Percentiles rank a stretch among this genome's conserved stretches.
These are phyloP conservation scores for Lamprologus callipterus DNA, from an alignment of 2,113 vertebrate species.

Conservation along the genomic window DNA sequence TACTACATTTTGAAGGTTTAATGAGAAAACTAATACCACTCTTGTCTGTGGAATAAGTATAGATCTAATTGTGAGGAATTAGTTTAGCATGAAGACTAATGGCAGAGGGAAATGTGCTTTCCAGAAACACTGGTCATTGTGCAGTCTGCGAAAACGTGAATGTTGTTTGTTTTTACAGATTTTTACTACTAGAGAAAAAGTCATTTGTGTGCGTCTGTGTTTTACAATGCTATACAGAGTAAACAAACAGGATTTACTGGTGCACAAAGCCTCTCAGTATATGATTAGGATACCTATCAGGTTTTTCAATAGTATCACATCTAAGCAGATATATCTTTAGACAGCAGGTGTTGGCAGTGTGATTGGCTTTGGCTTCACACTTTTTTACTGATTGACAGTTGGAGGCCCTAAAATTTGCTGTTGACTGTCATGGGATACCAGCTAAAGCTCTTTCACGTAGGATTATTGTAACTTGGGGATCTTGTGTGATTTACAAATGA, in stretches of 20 bases:
- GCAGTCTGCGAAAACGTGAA: background rate
- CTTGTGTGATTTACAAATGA: background rate
- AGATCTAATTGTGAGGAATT: background rate
- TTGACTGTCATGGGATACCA: background rate
- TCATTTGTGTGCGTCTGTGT: fast-evolving
- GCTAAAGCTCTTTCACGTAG: background rate
- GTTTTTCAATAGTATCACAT: background rate
- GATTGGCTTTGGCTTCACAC: background rate
- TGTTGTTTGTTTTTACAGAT: background rate
- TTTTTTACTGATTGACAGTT: background rate
- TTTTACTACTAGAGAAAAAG: background rate
- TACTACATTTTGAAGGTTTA: background rate
- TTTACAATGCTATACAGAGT: background rate
- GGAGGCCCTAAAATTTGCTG: background rate
- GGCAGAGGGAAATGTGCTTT: background rate
- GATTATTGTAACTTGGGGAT: background rate
- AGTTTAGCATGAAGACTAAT: background rate
- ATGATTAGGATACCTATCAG: background rate
- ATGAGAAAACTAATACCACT: background rate
- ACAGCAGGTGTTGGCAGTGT: background rate
- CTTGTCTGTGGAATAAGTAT: background rate
- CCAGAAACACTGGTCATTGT: background rate
- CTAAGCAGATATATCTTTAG: background rate
- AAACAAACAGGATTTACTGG: background rate
- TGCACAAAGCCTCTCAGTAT: background rate